These are phyloP conservation scores for Agonopterix heracliana DNA, from an alignment of 2,888 invertebrate species.

Conservation along the genomic window DNA sequence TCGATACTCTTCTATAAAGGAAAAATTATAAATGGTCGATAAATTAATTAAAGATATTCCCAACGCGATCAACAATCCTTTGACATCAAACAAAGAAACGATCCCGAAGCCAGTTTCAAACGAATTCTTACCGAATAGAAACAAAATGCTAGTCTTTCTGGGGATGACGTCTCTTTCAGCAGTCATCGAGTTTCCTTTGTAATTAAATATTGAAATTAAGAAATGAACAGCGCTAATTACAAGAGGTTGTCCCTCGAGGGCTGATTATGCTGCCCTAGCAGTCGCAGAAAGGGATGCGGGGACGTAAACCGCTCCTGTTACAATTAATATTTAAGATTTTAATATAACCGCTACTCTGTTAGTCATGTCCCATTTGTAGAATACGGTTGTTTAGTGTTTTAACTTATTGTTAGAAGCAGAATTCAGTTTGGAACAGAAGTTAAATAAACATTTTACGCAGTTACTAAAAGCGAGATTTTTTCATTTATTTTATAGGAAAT, in stretches of 20 bases:
- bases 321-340: constrained; percentile 67
- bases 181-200: constrained; percentile 76
- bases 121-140: constrained; percentile 55
- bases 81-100: constrained; percentile 56
- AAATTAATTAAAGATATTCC: too few species aligned
- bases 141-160: constrained; percentile 68
- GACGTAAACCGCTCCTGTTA: constrained; percentile 46
- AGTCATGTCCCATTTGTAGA: background rate
- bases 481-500: too few species aligned
- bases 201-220: constrained; percentile 79
- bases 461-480: too few species aligned
- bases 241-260: constrained; percentile 74
- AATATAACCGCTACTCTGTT: constrained; percentile 36
- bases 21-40: too few species aligned
- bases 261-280: constrained; percentile 65
- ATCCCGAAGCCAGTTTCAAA: constrained; percentile 45
- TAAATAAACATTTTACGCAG: too few species aligned
- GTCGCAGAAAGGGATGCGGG: constrained; percentile 58
- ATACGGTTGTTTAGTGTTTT: background rate
- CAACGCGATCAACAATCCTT: constrained; percentile 27
- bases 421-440: too few species aligned
- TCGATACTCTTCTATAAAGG: too few species aligned
- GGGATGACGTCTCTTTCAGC: constrained; percentile 70
- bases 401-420: too few species aligned
- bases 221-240: constrained; percentile 78